Conservation (phyloP, 2,113 vertebrate genomes). For the Pithys albifrons region DNA sequence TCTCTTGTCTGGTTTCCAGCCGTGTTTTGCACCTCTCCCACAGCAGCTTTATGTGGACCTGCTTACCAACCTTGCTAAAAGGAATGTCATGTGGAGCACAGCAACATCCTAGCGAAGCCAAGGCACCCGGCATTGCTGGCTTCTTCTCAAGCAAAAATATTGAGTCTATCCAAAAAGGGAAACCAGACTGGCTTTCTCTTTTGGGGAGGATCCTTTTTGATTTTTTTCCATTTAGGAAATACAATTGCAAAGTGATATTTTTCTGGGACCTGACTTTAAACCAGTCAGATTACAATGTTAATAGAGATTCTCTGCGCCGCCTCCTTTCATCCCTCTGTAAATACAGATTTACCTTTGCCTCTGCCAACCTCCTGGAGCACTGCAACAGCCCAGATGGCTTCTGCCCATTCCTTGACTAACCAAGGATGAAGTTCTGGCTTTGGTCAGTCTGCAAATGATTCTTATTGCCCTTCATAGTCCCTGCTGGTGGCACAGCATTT, state of each 20-base stretch:
- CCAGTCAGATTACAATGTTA: neutral
- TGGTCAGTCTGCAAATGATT: neutral
- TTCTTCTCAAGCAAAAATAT: neutral
- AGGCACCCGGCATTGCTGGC: neutral
- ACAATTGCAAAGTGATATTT: neutral
- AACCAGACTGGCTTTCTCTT: neutral
- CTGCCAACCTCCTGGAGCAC: neutral
- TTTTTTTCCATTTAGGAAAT: neutral
- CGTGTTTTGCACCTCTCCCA: neutral
- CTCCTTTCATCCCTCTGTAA: neutral
- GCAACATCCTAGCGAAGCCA: neutral
- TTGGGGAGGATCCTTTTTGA: neutral
- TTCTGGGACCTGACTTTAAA: neutral
- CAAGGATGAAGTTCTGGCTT: neutral
- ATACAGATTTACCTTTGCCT: neutral
- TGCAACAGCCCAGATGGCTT: neutral
- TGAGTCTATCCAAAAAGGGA: neutral
- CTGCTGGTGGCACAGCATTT: neutral
- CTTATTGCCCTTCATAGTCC: neutral
- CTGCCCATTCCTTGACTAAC: neutral
- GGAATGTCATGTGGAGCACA: neutral
- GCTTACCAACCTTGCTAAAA: neutral
- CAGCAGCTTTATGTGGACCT: neutral
- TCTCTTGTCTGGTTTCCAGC: slow-evolving; percentile 29
- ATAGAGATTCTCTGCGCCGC: neutral